A percentile compares a stretch with the other conserved stretches of the same genome.
Conservation (phyloP, 2,888 invertebrate genomes). For the Crepidodera aurea region DNA sequence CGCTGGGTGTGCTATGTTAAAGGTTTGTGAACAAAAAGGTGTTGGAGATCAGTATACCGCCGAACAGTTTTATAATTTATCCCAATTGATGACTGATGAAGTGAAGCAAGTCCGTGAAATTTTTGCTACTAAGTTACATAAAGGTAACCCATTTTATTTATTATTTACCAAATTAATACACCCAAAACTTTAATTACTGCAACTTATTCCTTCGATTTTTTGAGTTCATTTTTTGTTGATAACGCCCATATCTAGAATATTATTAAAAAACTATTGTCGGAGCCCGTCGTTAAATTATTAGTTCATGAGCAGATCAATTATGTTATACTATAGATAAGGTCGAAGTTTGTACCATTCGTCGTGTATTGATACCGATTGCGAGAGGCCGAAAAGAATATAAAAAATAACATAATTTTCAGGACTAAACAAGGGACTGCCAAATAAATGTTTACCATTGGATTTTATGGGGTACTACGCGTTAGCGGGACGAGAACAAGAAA, state of each 20-base stretch:
- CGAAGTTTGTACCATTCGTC: too few species aligned
- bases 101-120: conserved; percentile 77
- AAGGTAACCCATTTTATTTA: conserved; percentile 58
- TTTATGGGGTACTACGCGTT: conserved; percentile 85
- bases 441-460: conserved; percentile 91
- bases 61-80: conserved; percentile 93
- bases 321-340: too few species aligned
- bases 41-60: conserved; percentile 94
- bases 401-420: too few species aligned
- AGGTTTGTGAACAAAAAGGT: conserved; percentile 95
- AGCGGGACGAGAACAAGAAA: conserved; percentile 87
- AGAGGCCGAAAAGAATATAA: too few species aligned
- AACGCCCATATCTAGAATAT: too few species aligned
- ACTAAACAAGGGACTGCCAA: conserved; percentile 72
- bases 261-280: too few species aligned
- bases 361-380: too few species aligned
- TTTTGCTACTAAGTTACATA: conserved; percentile 92
- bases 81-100: conserved; percentile 87
- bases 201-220: too few species aligned
- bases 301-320: too few species aligned
- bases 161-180: background rate
- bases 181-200: too few species aligned
- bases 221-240: too few species aligned
- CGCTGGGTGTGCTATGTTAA: conserved; percentile 95
- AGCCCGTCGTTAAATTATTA: too few species aligned